Evolutionary conservation across 37 sponge, comb jelly and placozoan genomes (phyloP).

Genomic region (Bolinopsis microptera): DNA sequence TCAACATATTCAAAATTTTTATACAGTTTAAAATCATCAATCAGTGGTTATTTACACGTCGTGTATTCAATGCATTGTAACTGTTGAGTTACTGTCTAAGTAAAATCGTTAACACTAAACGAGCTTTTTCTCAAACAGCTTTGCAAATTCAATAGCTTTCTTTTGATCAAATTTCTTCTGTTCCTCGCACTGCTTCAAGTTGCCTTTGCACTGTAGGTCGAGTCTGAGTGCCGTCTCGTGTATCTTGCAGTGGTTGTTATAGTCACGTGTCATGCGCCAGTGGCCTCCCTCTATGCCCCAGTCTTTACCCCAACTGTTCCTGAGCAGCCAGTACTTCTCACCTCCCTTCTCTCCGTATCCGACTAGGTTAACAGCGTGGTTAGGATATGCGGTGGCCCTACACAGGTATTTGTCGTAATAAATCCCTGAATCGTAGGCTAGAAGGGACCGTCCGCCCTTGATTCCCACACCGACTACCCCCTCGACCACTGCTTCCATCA

Average conservation of each 20-base stretch:
- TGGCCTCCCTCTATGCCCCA: constrained; percentile 44
- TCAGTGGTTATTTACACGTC: too few relatives aligned
- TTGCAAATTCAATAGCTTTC: too few relatives aligned
- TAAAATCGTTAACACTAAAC: too few relatives aligned
- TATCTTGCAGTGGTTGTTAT: not conserved
- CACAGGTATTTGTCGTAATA: not conserved
- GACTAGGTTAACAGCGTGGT: constrained; percentile 54
- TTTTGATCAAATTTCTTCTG: not conserved
- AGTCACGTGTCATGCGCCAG: not conserved
- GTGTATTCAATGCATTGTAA: too few relatives aligned
- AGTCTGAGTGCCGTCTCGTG: not conserved
- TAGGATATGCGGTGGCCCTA: not conserved
- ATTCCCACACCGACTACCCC: constrained; percentile 22
- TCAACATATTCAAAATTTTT: too few relatives aligned
- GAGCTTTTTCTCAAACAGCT: too few relatives aligned
- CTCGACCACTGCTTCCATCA: constrained; percentile 7
- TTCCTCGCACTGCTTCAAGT: not conserved
- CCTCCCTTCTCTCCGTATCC: constrained; percentile 34
- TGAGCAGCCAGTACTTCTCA: not conserved
- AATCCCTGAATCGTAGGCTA: constrained; percentile 2
- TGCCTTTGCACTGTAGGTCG: not conserved
- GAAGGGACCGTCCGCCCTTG: not conserved
- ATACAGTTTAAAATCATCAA: too few relatives aligned
- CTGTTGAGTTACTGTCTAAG: too few relatives aligned
- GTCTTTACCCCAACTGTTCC: constrained; percentile 52